A percentile compares a stretch with the other conserved stretches of the same genome.
These are phyloP conservation scores for Cecropterus lyciades DNA, from an alignment of 1,140 invertebrate species.

Conservation along the genomic window DNA sequence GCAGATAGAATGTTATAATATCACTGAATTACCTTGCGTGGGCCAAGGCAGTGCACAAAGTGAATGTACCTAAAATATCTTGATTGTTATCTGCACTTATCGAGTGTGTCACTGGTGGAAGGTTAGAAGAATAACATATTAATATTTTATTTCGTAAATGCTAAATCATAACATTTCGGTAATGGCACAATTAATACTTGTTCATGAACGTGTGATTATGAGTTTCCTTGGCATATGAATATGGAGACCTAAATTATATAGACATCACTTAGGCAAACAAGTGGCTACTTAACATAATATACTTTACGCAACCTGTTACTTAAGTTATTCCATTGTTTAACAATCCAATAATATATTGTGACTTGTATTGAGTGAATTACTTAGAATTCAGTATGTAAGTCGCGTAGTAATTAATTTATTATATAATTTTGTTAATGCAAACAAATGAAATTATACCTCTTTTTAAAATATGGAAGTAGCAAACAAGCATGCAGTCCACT, in stretches of 20 bases:
- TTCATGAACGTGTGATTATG: constrained; percentile 4
- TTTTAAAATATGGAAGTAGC: too few species aligned
- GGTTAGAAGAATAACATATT: constrained; percentile 24
- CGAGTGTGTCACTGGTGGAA: constrained; percentile 43
- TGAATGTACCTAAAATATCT: constrained; percentile 67
- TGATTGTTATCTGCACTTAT: constrained; percentile 57
- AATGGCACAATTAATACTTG: constrained; percentile 9
- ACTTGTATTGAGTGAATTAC: neutral
- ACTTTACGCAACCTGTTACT: constrained; percentile 2
- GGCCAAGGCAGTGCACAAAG: constrained; percentile 74
- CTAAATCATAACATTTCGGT: neutral
- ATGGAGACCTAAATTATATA: neutral
- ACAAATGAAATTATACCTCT: too few species aligned
- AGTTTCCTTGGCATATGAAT: constrained; percentile 3
- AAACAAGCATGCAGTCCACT: too few species aligned
- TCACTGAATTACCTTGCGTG: constrained; percentile 78
- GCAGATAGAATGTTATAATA: constrained; percentile 74
- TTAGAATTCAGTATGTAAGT: too few species aligned
- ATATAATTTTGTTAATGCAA: too few species aligned
- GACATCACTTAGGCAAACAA: neutral
- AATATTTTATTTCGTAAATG: constrained; percentile 16
- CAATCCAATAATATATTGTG: neutral
- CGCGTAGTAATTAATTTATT: too few species aligned
- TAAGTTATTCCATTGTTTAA: neutral
- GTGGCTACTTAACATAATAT: neutral